These are phyloP conservation scores for Epirrita christyi DNA, from an alignment of 2,888 invertebrate genomes.

Conservation along the genomic window DNA sequence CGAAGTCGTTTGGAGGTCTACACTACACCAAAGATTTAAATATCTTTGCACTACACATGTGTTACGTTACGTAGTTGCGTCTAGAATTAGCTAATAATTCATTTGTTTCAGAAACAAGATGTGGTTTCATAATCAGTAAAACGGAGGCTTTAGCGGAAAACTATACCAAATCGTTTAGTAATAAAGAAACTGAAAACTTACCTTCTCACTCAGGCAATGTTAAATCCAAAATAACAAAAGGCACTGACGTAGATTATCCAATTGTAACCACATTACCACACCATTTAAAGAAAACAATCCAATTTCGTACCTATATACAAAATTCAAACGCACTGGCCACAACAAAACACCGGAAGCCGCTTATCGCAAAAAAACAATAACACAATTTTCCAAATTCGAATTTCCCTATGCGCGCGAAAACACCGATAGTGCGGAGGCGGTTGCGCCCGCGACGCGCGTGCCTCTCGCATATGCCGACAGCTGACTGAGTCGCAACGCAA, in stretches of 20 bases:
- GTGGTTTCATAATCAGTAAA: no score
- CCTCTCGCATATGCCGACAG: slow-evolving; percentile 77
- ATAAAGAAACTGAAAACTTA: neutral
- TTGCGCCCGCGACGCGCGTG: slow-evolving; percentile 81
- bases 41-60: no score
- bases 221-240: slow-evolving; percentile 37
- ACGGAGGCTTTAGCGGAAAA: no score
- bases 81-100: no score
- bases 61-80: no score
- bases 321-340: slow-evolving; percentile 34
- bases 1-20: no score
- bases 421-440: slow-evolving; percentile 48
- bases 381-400: slow-evolving; percentile 29
- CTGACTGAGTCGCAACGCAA: slow-evolving; percentile 76
- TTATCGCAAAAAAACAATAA: slow-evolving; percentile 11
- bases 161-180: neutral
- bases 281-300: slow-evolving; percentile 1
- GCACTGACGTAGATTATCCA: slow-evolving; percentile 41
- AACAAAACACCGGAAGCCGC: slow-evolving; percentile 4
- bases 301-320: slow-evolving; percentile 6
- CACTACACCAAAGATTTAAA: no score
- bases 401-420: slow-evolving; percentile 60
- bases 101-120: no score
- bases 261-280: slow-evolving; percentile 3
- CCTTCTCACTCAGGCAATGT: slow-evolving; percentile 4